Conservation (phyloP, 23 tunicate genomes). For the Styela plicata region DNA sequence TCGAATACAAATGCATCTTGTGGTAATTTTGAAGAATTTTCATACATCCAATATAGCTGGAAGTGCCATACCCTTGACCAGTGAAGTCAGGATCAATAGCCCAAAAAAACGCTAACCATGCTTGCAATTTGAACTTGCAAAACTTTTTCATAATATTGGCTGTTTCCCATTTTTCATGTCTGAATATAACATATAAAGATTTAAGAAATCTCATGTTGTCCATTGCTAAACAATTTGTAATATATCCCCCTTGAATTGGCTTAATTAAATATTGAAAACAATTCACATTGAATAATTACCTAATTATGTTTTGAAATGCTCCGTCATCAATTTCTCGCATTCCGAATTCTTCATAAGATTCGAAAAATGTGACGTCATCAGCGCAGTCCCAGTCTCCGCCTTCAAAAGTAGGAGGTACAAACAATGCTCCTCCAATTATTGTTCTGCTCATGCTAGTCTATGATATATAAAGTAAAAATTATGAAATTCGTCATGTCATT, state of each 20-base stretch:
- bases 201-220: too few relatives aligned
- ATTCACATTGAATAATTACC: too few relatives aligned
- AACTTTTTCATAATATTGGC: conserved; percentile 32
- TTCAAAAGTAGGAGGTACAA: conserved; percentile 65
- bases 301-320: conserved; percentile 2
- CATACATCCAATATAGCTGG: conserved; percentile 52
- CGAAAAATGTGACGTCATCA: conserved; percentile 66
- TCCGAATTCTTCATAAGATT: conserved; percentile 57
- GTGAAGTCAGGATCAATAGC: conserved; percentile 58
- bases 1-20: not conserved
- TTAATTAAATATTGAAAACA: too few relatives aligned
- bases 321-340: conserved; percentile 42
- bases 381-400: conserved; percentile 66
- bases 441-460: too few relatives aligned
- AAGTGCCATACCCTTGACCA: conserved; percentile 45
- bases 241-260: too few relatives aligned
- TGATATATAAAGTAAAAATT: too few relatives aligned
- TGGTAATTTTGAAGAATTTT: not conserved
- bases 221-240: too few relatives aligned
- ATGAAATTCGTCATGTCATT: too few relatives aligned
- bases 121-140: conserved; percentile 25
- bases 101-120: conserved; percentile 73
- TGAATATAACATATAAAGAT: conserved; percentile 5
- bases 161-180: conserved; percentile 84
- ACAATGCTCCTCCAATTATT: conserved; percentile 75